Evolutionary conservation across 2,797 vertebrate genomes (phyloP).

Genomic region (Harpagifer antarcticus): DNA sequence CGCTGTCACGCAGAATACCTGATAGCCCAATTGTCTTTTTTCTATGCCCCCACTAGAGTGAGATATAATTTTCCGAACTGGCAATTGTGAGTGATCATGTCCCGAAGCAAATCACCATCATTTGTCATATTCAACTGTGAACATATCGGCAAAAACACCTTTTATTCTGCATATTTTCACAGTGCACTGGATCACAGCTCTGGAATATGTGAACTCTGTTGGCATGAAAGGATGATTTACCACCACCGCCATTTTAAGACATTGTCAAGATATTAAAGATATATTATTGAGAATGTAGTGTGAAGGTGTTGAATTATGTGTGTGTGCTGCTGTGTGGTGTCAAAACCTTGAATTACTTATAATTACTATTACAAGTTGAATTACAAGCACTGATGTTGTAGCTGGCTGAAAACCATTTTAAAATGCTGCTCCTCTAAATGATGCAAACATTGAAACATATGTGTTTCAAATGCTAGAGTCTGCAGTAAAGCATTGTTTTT

Average conservation of each 20-base stretch:
- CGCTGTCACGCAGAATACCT: constrained; percentile 32
- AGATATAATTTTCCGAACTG: constrained; percentile 40
- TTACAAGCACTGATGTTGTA: too few species aligned
- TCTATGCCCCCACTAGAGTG: constrained; percentile 19
- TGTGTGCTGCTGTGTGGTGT: not conserved
- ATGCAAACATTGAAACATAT: too few species aligned
- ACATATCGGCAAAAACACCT: constrained; percentile 45
- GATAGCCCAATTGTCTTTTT: constrained; percentile 48
- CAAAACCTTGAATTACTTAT: too few species aligned
- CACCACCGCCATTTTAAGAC: constrained; percentile 5
- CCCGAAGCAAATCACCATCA: constrained; percentile 49
- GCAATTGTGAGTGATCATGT: constrained; percentile 53
- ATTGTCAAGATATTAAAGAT: constrained; percentile 18
- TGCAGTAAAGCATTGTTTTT: too few species aligned
- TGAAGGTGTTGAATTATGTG: constrained; percentile 22
- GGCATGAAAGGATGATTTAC: constrained; percentile 18
- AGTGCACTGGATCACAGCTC: constrained; percentile 2
- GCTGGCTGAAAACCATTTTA: too few species aligned
- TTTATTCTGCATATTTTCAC: constrained; percentile 35
- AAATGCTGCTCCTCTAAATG: too few species aligned
- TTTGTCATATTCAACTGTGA: constrained; percentile 42
- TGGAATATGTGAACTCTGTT: constrained; percentile 16
- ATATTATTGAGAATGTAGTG: constrained; percentile 21
- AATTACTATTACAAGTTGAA: too few species aligned
- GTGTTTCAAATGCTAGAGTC: too few species aligned